Percentiles rank a stretch among this genome's conserved stretches.
Conservation (phyloP, 2,113 vertebrate species). For the Zosterops lateralis region DNA sequence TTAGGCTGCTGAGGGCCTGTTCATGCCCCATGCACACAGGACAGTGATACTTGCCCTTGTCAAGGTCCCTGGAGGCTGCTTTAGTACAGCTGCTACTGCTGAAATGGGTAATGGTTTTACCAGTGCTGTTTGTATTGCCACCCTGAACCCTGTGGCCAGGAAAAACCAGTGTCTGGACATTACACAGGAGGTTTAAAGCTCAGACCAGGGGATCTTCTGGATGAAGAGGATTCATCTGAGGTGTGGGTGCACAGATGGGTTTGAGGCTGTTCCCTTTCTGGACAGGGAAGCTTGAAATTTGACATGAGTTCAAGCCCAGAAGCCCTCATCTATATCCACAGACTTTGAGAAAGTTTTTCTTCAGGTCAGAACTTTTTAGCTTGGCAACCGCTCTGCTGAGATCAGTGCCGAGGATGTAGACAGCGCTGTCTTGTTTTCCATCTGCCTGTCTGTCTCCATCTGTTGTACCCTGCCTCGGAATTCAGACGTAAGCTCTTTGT, state of each 20-base stretch:
- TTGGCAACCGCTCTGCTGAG: slow-evolving; percentile 20
- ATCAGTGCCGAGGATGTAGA: slow-evolving; percentile 33
- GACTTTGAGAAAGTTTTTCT: slow-evolving; percentile 20
- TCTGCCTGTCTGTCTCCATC: slow-evolving; percentile 63
- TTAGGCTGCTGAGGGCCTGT: neutral
- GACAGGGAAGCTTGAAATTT: neutral
- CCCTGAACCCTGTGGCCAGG: neutral
- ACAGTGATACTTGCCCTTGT: neutral
- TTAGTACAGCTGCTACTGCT: neutral
- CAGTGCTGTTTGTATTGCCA: neutral
- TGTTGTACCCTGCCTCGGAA: slow-evolving; percentile 41
- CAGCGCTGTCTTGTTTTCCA: slow-evolving; percentile 47
- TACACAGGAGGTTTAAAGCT: neutral
- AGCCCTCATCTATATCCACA: neutral
- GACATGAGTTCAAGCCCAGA: neutral
- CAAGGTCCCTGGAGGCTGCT: neutral
- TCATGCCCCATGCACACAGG: accelerated
- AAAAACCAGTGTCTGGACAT: neutral
- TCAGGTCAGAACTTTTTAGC: slow-evolving; percentile 25
- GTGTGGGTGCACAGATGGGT: neutral
- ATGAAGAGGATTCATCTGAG: neutral
- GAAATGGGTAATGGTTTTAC: neutral
- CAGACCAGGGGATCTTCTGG: neutral
- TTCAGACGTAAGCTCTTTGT: slow-evolving; percentile 19
- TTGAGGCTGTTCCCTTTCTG: neutral